These are phyloP conservation scores for Elysia chlorotica DNA, from an alignment of 1,140 invertebrate genomes.

Conservation along the genomic window DNA sequence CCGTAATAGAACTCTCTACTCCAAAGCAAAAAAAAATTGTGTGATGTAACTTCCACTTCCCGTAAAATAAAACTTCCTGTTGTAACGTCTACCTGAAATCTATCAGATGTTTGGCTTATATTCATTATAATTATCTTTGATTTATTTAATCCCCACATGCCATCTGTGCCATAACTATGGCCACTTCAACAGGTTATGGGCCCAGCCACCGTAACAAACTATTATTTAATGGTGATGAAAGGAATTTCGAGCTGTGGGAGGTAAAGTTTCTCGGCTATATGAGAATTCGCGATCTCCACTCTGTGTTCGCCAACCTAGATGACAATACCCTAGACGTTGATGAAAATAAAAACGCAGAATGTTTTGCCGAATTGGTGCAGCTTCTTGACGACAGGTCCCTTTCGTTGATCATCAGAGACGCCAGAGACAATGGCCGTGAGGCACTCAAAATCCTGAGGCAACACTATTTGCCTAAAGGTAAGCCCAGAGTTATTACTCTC, in stretches of 20 bases:
- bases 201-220: too few relatives aligned
- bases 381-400: slow-evolving; percentile 27
- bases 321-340: background rate
- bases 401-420: slow-evolving; percentile 26
- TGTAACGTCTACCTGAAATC: too few relatives aligned
- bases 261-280: slow-evolving; percentile 27
- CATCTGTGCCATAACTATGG: too few relatives aligned
- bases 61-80: too few relatives aligned
- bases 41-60: too few relatives aligned
- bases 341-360: slow-evolving; percentile 24
- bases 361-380: slow-evolving; percentile 28
- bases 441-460: slow-evolving; percentile 21
- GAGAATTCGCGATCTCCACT: slow-evolving; percentile 21
- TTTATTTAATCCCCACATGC: too few relatives aligned
- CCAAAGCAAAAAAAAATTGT: too few relatives aligned
- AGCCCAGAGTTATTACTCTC: slow-evolving; percentile 26
- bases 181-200: too few relatives aligned
- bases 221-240: slow-evolving; percentile 29
- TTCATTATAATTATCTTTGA: too few relatives aligned
- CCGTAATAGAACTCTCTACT: too few relatives aligned
- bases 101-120: too few relatives aligned
- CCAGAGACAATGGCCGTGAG: slow-evolving; percentile 23
- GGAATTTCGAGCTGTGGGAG: slow-evolving; percentile 31
- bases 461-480: slow-evolving; percentile 24
- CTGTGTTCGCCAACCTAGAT: background rate